Conservation (phyloP, 2,888 invertebrate genomes). For the Aradus depressus region DNA sequence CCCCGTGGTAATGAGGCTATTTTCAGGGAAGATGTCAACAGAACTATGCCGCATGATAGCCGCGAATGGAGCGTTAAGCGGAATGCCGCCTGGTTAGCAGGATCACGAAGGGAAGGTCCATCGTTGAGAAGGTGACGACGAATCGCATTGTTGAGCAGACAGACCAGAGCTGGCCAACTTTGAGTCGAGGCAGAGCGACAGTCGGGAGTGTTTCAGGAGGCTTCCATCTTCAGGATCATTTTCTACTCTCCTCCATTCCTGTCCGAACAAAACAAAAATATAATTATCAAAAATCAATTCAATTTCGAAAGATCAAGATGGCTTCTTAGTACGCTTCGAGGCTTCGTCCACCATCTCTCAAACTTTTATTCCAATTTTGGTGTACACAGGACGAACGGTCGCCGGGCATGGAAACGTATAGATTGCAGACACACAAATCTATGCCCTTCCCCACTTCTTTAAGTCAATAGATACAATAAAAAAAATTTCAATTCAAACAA, state of each 20-base stretch:
- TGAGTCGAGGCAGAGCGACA: constrained; percentile 69
- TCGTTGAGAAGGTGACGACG: constrained; percentile 50
- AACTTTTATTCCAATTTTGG: too few species aligned
- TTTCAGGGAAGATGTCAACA: too few species aligned
- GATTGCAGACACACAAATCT: too few species aligned
- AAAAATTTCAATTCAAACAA: too few species aligned
- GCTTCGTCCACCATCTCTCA: too few species aligned
- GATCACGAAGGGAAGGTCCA: constrained; percentile 40
- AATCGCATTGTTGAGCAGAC: constrained; percentile 58
- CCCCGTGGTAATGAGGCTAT: too few species aligned
- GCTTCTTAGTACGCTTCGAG: too few species aligned
- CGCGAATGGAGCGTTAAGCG: neutral
- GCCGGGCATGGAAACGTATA: too few species aligned
- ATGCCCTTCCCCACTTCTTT: too few species aligned
- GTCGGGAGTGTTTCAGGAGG: constrained; percentile 55
- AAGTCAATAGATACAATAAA: too few species aligned
- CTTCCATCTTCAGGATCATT: constrained; percentile 44
- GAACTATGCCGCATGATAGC: neutral
- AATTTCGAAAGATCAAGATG: neutral
- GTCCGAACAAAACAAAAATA: constrained; percentile 31
- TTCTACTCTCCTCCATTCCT: constrained; percentile 53
- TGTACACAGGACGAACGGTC: too few species aligned
- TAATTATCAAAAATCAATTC: neutral
- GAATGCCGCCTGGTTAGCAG: too few species aligned
- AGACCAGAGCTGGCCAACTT: constrained; percentile 45